Conservation (phyloP, 2,113 vertebrate species). For the Nothocercus nigrocapillus region DNA sequence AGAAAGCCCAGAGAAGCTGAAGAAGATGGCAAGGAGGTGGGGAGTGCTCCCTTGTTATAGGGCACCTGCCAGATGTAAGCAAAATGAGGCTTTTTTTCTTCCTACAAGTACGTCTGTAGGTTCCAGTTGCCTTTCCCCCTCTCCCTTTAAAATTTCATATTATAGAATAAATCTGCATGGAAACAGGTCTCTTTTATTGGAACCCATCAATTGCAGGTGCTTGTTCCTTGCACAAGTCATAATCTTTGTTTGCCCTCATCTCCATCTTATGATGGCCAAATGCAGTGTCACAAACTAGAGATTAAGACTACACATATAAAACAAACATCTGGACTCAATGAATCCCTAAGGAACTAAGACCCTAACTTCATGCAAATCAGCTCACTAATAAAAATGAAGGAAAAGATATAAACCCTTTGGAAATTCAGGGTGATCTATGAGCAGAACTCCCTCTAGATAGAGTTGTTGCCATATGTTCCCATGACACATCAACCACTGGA, state of each 20-base stretch:
- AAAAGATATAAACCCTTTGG: background rate
- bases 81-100: background rate
- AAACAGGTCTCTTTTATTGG: background rate
- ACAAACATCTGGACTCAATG: slow-evolving; percentile 45
- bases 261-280: background rate
- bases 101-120: background rate
- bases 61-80: background rate
- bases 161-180: background rate
- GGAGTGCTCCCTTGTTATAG: background rate
- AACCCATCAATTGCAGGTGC: background rate
- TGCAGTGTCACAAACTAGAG: background rate
- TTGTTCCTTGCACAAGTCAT: background rate
- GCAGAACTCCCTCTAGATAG: background rate
- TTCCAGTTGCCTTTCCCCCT: background rate
- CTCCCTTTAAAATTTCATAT: background rate
- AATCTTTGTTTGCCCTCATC: slow-evolving; percentile 1
- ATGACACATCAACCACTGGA: background rate
- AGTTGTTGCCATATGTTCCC: background rate
- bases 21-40: background rate
- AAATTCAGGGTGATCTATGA: background rate
- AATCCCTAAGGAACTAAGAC: background rate
- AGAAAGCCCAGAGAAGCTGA: background rate
- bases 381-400: slow-evolving; percentile 53
- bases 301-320: background rate
- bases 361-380: slow-evolving; percentile 46